Evolutionary conservation across 2,797 vertebrate species (phyloP), one percentile per base, ranked within the genome.

Genomic region (Toxotes lorentzi): DNA sequence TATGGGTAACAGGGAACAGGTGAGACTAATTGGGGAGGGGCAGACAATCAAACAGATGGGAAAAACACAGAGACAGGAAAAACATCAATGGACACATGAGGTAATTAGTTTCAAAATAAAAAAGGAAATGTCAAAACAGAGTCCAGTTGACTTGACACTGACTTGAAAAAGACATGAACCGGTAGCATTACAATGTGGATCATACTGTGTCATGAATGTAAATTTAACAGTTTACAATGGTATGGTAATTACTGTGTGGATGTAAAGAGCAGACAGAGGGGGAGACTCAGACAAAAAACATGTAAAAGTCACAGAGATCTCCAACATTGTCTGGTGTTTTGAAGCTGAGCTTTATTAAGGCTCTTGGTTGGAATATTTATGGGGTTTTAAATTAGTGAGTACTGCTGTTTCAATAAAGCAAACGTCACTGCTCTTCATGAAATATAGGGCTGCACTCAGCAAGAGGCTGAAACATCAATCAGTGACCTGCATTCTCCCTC

Each of bases 371-470:
- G 60, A 72, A 79, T 48, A 62, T 91, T 89, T 85, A 90, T 85
- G 80, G 72, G 76, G 63, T 68, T 84, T 79, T 88, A 84, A 89
- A 92, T 88, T 77, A 81, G 68, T 60, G 43, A 70, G 60, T 60
- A 74, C 57, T 43, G 66, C 78, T 70, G 73, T 81, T 67, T 79
- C 54, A 86, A 73, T 79, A 67, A 70, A 78, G 66, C 64, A 21
- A 69, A 74, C 41, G 38, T 76, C 68, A 68, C 53, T 11, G 21
- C 70, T 78, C 58, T 70, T 80, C 58, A 50, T 83, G 73, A 86
- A 82, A 75, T 74, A 76, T 59, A 73, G 59, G 2, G 64, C 65
- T 76, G 43, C 60, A 70, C 82, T 40, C 78, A 84, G 76, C 72
- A n/a, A 47, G 75, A 60, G 43, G 34, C 43, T 78, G 14, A 54